Conservation (phyloP, 2,113 vertebrate genomes). For the Anser cygnoides region DNA sequence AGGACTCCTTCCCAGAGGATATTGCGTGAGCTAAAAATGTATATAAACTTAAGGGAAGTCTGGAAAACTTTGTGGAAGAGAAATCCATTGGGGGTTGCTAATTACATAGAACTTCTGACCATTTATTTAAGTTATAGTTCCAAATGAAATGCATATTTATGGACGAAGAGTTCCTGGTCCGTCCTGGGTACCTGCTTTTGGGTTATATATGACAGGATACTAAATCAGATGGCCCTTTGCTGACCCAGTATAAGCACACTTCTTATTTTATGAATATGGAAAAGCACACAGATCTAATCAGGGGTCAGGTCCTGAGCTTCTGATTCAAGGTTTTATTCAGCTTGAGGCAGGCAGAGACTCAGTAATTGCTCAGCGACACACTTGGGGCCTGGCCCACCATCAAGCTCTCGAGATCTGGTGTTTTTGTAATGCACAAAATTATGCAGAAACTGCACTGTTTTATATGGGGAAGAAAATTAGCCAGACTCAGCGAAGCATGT, state of each 20-base stretch:
- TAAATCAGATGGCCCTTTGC: slow-evolving; percentile 21
- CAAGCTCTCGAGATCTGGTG: slow-evolving; percentile 25
- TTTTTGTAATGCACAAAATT: slow-evolving; percentile 11
- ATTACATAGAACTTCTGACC: background rate
- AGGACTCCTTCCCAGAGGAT: background rate
- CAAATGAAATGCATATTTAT: slow-evolving; percentile 18
- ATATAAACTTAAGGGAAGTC: background rate
- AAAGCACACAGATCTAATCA: slow-evolving; percentile 21
- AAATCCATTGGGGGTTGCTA: background rate
- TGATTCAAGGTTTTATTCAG: slow-evolving; percentile 43
- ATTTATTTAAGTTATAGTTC: background rate
- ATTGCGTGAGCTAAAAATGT: background rate
- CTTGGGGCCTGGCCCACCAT: slow-evolving; percentile 48
- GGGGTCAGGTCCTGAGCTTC: slow-evolving; percentile 52
- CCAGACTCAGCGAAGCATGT: background rate
- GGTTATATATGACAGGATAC: background rate
- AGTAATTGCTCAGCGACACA: slow-evolving; percentile 23
- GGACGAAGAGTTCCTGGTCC: background rate
- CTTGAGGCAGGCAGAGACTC: background rate
- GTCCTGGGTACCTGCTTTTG: background rate
- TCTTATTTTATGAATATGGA: slow-evolving; percentile 54
- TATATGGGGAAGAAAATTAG: slow-evolving; percentile 44
- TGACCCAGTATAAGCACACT: background rate
- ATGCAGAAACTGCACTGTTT: slow-evolving; percentile 46
- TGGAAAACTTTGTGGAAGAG: slow-evolving; percentile 25